A percentile compares a stretch with the other conserved stretches of the same genome.
These are phyloP conservation scores for Anser cygnoides DNA, from an alignment of 2,113 vertebrate species.

Conservation along the genomic window DNA sequence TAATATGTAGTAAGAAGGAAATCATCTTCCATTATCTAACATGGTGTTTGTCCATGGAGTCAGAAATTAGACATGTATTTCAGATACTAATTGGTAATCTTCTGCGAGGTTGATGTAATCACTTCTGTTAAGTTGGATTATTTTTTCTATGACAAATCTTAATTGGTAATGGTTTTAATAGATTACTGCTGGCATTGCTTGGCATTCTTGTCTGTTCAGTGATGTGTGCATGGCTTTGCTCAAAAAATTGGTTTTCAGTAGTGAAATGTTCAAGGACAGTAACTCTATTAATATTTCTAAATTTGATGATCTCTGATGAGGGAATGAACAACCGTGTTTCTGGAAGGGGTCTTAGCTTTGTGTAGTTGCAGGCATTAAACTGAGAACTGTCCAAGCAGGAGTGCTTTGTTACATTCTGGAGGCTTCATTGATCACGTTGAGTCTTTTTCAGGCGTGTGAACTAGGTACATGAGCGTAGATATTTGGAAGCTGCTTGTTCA, in stretches of 20 bases:
- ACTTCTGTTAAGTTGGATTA: background rate
- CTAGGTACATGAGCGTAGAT: background rate
- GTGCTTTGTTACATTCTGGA: background rate
- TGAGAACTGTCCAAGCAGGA: background rate
- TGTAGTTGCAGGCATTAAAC: background rate
- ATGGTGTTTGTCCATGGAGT: background rate
- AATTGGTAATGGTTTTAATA: background rate
- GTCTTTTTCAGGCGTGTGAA: background rate
- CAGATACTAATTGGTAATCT: background rate
- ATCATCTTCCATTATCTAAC: background rate
- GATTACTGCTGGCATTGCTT: background rate
- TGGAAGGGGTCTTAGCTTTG: background rate
- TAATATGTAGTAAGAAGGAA: background rate
- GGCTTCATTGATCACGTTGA: background rate
- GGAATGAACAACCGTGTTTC: background rate
- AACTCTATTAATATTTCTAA: background rate
- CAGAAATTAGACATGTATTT: background rate
- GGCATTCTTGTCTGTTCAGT: background rate
- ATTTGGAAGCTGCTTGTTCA: background rate
- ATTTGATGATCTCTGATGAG: background rate
- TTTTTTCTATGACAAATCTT: background rate
- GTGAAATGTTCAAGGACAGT: background rate
- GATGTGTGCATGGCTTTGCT: background rate
- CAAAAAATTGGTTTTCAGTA: background rate
- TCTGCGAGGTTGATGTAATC: background rate